Evolutionary conservation across 2,113 vertebrate genomes (phyloP), one percentile per base, ranked within the genome.

Genomic region (Notarius lentiginosus): DNA sequence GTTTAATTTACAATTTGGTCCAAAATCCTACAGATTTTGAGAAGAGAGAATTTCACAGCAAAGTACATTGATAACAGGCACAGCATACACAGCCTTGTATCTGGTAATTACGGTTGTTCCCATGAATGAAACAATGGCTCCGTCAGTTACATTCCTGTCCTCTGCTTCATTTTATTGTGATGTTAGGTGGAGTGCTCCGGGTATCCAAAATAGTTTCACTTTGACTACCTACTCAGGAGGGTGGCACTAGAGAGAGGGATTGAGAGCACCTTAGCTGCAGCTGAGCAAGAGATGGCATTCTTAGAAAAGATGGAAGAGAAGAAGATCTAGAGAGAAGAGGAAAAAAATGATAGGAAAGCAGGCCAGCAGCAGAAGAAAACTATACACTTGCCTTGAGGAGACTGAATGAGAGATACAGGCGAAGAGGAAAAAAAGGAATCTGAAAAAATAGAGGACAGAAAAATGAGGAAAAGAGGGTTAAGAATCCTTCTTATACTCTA

Each of bases 371-470:
- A 92, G 91, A 96, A 95, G 93, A 96, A 95, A 96, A 95, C 93
- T 92, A 95, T 92, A 96, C 94, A 97, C 96, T 97, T 97, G 97
- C 97, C 97, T 97, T 97, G 96, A 95, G 96, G 95, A 95, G 96
- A 97, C 94, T 96, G 95, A 97, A 97, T 97, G 96, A 97, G 95
- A 97, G 96, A 97, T 96, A 97, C 96, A 96, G 96, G 96, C 94
- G 96, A 96, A 96, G 96, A 96, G 94, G 96, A 96, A 97, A 97
- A 96, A 97, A 97, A 96, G 96, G 96, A 96, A 97, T 97, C 97
- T 97, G 96, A 93, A 97, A 97, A 96, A 96, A 96, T 96, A 94
- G 92, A 96, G 86, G 90, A 94, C 92, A 95, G 91, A 93, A 96
- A 92, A 93, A 94, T 96, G 94, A 96, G 94, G 93, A 90, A 87